These are phyloP conservation scores for Liolophura sinensis DNA, from an alignment of 1,140 invertebrate genomes.

Conservation along the genomic window DNA sequence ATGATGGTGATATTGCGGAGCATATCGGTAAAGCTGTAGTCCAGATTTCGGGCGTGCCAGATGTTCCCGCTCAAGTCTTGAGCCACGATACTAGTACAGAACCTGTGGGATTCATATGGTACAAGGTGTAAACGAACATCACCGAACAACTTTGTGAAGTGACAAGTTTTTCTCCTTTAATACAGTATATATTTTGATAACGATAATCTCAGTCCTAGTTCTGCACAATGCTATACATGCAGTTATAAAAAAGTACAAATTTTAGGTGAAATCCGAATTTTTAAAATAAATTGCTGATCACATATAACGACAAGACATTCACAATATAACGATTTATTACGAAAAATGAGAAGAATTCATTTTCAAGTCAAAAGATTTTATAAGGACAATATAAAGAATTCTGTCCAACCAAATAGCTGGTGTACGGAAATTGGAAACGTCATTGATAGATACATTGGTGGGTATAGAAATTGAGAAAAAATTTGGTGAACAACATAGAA, in stretches of 20 bases:
- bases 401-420: no score
- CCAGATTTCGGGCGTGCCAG: constrained; percentile 53
- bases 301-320: no score
- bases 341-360: no score
- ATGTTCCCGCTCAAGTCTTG: constrained; percentile 41
- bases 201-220: background rate
- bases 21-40: constrained; percentile 39
- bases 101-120: constrained; percentile 23
- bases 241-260: background rate
- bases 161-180: background rate
- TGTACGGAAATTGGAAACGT: no score
- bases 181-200: background rate
- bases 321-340: no score
- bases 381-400: no score
- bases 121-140: background rate
- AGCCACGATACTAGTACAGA: constrained; percentile 52
- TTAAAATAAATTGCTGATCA: no score
- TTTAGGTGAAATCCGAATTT: background rate
- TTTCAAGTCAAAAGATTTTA: no score
- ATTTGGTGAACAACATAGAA: no score
- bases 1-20: constrained; percentile 43
- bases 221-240: background rate
- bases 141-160: background rate
- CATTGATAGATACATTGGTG: no score
- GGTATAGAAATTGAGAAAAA: no score